Conservation (phyloP, 64 coral and sea anemone species). For the Montipora efflorescens region DNA sequence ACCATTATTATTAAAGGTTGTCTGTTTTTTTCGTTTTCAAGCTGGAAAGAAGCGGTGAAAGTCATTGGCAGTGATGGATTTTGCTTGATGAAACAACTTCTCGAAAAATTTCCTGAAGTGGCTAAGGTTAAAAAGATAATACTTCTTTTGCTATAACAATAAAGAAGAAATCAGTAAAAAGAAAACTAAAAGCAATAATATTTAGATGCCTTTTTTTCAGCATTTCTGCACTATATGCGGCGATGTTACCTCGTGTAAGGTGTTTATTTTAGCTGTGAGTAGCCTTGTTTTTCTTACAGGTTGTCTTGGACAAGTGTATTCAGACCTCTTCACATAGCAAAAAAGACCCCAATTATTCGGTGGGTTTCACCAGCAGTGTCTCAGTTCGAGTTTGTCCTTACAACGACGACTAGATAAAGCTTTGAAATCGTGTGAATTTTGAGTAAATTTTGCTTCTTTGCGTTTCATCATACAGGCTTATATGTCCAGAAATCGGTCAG, state of each 20-base stretch:
- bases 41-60: conserved; percentile 81
- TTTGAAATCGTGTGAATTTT: not conserved
- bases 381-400: not conserved
- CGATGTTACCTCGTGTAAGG: too few species aligned
- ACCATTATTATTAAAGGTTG: not conserved
- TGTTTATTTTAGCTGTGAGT: not conserved
- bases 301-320: conserved; percentile 79
- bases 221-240: too few species aligned
- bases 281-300: not conserved
- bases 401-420: not conserved
- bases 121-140: conserved; percentile 67
- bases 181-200: not conserved
- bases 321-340: conserved; percentile 55
- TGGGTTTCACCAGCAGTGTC: not conserved
- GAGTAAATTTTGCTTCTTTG: too few species aligned
- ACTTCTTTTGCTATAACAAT: too few species aligned
- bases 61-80: conserved; percentile 65
- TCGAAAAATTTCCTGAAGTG: conserved; percentile 81
- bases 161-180: not conserved
- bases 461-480: too few species aligned
- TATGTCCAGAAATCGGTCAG: too few species aligned
- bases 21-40: not conserved
- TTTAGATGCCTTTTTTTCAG: not conserved
- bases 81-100: conserved; percentile 75
- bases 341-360: conserved; percentile 68